Evolutionary conservation across 2,113 vertebrate genomes (phyloP), one percentile per base, ranked within the genome.

Genomic region (Anas platyrhynchos): DNA sequence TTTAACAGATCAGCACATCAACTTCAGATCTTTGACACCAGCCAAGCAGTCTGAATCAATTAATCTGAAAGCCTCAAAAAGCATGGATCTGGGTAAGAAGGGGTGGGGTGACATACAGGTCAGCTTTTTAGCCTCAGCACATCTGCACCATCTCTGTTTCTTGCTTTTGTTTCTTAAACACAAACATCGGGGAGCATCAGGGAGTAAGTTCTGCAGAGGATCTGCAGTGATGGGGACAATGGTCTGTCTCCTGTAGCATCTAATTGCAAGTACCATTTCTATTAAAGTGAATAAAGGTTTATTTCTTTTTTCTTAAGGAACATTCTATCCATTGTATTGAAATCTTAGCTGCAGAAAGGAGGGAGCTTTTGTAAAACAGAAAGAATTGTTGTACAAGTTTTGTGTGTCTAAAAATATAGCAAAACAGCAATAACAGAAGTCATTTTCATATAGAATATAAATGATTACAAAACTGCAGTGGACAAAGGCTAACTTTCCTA

Each of bases 31-130:
- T 75, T 82, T 96, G 97, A 97, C 96, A 96, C 61, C 97, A 32
- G 96, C 97, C 95, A 96, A 97, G 92, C 98, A 98, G 95, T 93
- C 94, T 62, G 99, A 99, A 97, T 97, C 98, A 97, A 98, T 99
- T 97, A 99, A 99, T 91, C 97, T 99, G 62, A 99, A 99, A 98
- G 98, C 99, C 68, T 99, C 99, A 9, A 99, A 99, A 97, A 99
- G 99, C 98, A 99, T 99, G 99, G 99, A 99, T 97, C 98, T 99
- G 74, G 99, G 99, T 99, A 98, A 99, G 98, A 59, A 71, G 71
- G 94, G 81, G 55, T 23, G 68, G 91, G 58, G 72, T 95, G 94
- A 89, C 69, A 43, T 14, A 32, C 7, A 78, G 96, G 94, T 96
- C 96, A 96, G 21, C 56, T 75, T 82, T 88, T 80, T 83, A 89